Conservation (phyloP, 2,888 invertebrate species). For the Cremastinae sp. region DNA sequence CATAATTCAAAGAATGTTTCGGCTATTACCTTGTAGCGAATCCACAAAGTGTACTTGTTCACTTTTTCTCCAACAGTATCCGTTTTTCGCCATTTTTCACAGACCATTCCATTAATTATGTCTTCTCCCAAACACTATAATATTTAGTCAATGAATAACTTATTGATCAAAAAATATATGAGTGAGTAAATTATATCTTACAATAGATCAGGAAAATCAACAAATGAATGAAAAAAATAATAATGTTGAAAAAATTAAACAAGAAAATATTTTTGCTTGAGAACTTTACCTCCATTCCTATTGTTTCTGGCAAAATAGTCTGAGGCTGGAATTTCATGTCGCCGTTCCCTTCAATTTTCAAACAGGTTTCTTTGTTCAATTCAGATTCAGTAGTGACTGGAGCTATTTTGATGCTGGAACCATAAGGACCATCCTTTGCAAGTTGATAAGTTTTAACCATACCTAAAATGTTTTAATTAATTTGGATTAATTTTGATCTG, state of each 20-base stretch:
- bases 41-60: constrained; percentile 95
- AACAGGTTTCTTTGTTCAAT: constrained; percentile 88
- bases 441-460: constrained; percentile 97
- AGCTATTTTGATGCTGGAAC: constrained; percentile 90
- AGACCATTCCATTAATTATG: constrained; percentile 85
- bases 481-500: neutral
- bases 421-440: constrained; percentile 83
- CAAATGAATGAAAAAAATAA: constrained; percentile 20
- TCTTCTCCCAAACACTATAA: constrained; percentile 83
- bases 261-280: constrained; percentile 53
- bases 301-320: constrained; percentile 90
- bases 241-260: constrained; percentile 14
- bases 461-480: constrained; percentile 75
- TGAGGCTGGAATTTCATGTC: constrained; percentile 85
- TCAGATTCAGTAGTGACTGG: constrained; percentile 90
- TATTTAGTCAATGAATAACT: constrained; percentile 20
- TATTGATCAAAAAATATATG: constrained; percentile 21
- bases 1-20: neutral
- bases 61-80: constrained; percentile 88
- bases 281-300: constrained; percentile 85
- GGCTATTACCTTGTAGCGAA: constrained; percentile 85
- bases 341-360: constrained; percentile 90
- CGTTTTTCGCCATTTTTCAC: constrained; percentile 90
- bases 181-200: neutral
- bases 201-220: neutral